A percentile compares a stretch with the other conserved stretches of the same genome.
phyloP scores from a whole-genome alignment of 2,888 invertebrate species.

The Epinotia brunnichana region DNA sequence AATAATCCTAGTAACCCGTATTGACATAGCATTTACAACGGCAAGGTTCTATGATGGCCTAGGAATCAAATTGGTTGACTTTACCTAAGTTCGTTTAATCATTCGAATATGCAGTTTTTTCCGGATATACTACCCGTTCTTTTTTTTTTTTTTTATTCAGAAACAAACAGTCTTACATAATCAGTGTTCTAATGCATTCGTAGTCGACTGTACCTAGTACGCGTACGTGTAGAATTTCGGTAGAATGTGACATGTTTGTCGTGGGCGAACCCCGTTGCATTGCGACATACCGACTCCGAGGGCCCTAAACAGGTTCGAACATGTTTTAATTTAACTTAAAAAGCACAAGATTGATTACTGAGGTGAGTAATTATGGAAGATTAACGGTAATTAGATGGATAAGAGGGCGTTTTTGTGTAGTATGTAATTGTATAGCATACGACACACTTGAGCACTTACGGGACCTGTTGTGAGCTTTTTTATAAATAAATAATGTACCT shows the following conservation, averaged over 20 bases:
- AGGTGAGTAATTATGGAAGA: constrained; percentile 13
- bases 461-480: too few species aligned
- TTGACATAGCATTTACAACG: too few species aligned
- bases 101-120: too few species aligned
- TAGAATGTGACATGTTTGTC: constrained; percentile 38
- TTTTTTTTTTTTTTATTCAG: too few species aligned
- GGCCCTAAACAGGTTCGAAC: constrained; percentile 15
- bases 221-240: constrained; percentile 42
- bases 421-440: neutral
- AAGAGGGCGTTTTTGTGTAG: neutral
- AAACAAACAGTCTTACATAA: too few species aligned
- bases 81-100: too few species aligned
- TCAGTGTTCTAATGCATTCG: too few species aligned
- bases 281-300: constrained; percentile 14
- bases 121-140: too few species aligned
- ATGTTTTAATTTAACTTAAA: constrained; percentile 28
- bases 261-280: constrained; percentile 33
- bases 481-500: too few species aligned
- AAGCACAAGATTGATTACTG: constrained; percentile 19
- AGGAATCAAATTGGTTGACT: too few species aligned
- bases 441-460: neutral
- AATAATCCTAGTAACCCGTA: too few species aligned
- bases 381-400: constrained; percentile 18
- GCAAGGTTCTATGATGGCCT: too few species aligned
- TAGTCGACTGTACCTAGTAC: constrained; percentile 10